These are phyloP conservation scores for Drosophila paramelanica DNA, from an alignment of 2,888 invertebrate species.

Conservation along the genomic window DNA sequence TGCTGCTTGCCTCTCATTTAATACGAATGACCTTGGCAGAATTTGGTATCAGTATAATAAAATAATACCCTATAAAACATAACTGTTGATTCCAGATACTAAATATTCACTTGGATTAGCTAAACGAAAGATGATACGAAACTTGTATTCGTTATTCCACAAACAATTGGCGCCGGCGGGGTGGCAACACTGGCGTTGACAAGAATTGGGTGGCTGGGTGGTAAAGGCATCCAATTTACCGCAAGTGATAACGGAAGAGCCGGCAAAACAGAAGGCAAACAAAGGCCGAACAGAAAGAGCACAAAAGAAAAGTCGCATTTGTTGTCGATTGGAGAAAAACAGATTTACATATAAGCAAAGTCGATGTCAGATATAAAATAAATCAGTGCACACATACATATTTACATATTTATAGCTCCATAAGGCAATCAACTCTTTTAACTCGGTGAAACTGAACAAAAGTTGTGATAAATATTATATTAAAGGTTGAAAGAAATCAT, in stretches of 20 bases:
- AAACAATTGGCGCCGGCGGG: too few relatives aligned
- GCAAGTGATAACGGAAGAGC: constrained; percentile 33
- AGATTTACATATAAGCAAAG: constrained; percentile 64
- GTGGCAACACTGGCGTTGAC: not conserved
- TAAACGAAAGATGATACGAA: constrained; percentile 14
- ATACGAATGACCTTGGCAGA: constrained; percentile 35
- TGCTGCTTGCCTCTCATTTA: constrained; percentile 8
- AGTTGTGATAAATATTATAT: not conserved
- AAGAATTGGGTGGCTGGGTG: not conserved
- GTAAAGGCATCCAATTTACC: constrained; percentile 38
- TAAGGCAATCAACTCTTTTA: constrained; percentile 26
- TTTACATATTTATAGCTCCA: constrained; percentile 3
- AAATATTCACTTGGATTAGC: not conserved
- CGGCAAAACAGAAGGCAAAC: constrained; percentile 28
- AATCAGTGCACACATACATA: constrained; percentile 8
- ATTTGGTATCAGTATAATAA: constrained; percentile 6
- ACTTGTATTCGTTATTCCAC: constrained; percentile 14
- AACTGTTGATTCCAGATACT: too few relatives aligned
- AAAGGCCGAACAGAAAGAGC: constrained; percentile 49
- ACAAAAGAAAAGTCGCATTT: constrained; percentile 42
- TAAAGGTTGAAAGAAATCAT: not conserved
- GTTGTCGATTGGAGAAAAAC: constrained; percentile 23
- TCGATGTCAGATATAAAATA: constrained; percentile 36
- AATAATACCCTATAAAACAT: too few relatives aligned
- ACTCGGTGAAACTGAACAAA: not conserved